Percentiles rank a stretch among this genome's conserved stretches.
phyloP scores from a whole-genome alignment of 2,888 invertebrate genomes.

The Drosophila dives region DNA sequence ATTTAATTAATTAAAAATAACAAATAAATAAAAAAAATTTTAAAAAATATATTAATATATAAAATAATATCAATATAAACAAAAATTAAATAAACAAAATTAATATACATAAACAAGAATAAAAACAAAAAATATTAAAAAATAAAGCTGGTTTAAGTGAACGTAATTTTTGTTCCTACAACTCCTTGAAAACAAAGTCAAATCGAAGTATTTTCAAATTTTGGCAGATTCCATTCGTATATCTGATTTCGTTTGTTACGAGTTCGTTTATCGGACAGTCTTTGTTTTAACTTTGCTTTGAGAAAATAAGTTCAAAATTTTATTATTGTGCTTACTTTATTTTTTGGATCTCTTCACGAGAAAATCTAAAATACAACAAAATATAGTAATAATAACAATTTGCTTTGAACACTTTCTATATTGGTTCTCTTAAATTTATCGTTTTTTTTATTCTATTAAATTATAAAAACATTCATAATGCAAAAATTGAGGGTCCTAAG shows the following conservation, averaged over 20 bases:
- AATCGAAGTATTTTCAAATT: not conserved
- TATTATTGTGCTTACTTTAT: not conserved
- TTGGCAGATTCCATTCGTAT: not conserved
- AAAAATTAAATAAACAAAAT: no score
- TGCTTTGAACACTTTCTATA: conserved; percentile 1
- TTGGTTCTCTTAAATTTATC: conserved; percentile 18
- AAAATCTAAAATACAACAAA: not conserved
- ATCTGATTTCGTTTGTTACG: not conserved
- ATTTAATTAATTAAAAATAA: not conserved
- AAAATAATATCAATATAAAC: not conserved
- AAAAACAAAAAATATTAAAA: not conserved
- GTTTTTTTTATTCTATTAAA: not conserved
- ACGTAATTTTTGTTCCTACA: not conserved
- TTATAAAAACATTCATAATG: conserved; percentile 18
- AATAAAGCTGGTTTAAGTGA: no score
- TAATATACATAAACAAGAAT: not conserved
- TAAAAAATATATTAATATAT: not conserved
- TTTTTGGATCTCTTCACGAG: not conserved
- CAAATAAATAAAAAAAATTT: not conserved
- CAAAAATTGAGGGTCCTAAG: conserved; percentile 28
- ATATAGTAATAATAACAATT: not conserved
- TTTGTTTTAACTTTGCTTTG: conserved; percentile 35
- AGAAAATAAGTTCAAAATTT: conserved; percentile 38
- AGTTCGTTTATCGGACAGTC: conserved; percentile 15
- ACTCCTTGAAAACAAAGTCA: not conserved